These are phyloP conservation scores for Eilema caniola DNA, from an alignment of 2,888 invertebrate species.

Conservation along the genomic window DNA sequence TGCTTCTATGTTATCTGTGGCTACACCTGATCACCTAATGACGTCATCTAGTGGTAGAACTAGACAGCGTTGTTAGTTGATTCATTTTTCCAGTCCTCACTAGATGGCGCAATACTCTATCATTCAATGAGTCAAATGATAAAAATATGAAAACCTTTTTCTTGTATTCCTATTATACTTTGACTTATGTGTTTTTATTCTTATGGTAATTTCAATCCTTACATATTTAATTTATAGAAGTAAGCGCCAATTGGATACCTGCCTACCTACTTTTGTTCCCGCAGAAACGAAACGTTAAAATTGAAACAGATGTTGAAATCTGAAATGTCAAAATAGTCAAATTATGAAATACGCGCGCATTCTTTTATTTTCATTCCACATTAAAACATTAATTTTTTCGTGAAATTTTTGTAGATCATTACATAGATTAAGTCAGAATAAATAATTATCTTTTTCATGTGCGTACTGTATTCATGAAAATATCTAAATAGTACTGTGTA, in stretches of 20 bases:
- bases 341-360: constrained; percentile 38
- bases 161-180: too few species aligned
- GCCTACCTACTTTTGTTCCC: neutral
- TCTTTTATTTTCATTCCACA: constrained; percentile 18
- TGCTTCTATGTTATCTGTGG: too few species aligned
- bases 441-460: neutral
- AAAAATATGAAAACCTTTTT: too few species aligned
- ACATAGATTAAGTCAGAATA: neutral
- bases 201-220: too few species aligned
- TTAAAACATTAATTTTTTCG: neutral
- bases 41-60: neutral
- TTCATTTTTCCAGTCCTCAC: neutral
- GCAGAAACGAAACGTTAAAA: neutral
- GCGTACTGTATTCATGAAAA: neutral
- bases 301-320: neutral
- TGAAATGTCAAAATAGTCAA: constrained; percentile 38
- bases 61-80: neutral
- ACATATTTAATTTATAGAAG: too few species aligned
- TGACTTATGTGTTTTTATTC: too few species aligned
- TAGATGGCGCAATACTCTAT: neutral
- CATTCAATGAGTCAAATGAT: too few species aligned
- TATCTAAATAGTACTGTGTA: neutral
- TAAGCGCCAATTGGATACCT: too few species aligned
- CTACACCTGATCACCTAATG: too few species aligned
- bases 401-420: neutral